A percentile compares a stretch with the other conserved stretches of the same genome.
These are phyloP conservation scores for Brachypalpus laphriformis DNA, from an alignment of 2,888 invertebrate species.

Conservation along the genomic window DNA sequence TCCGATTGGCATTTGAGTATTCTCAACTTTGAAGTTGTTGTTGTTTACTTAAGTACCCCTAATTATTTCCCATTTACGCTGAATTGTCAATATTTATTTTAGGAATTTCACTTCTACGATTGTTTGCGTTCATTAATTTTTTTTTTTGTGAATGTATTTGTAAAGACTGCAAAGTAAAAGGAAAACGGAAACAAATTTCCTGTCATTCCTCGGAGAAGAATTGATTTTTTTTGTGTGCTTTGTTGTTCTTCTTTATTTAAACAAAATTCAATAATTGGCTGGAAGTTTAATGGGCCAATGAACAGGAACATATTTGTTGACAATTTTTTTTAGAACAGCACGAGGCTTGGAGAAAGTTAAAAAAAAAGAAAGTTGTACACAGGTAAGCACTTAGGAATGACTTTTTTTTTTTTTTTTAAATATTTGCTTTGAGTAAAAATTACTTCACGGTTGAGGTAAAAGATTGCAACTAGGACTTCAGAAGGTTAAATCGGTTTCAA, in stretches of 20 bases:
- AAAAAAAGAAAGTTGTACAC: no score
- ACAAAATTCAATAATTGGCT: constrained; percentile 35
- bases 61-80: constrained; percentile 59
- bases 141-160: constrained; percentile 9
- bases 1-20: constrained; percentile 23
- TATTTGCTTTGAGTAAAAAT: no score
- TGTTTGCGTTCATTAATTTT: constrained; percentile 41
- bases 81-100: constrained; percentile 62
- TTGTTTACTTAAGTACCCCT: constrained; percentile 32
- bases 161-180: neutral
- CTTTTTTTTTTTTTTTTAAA: no score
- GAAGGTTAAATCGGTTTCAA: no score
- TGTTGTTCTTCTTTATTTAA: constrained; percentile 5
- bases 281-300: constrained; percentile 30
- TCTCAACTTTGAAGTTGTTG: constrained; percentile 31
- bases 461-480: no score
- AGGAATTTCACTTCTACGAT: constrained; percentile 44
- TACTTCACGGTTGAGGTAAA: no score
- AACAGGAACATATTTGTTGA: constrained; percentile 38
- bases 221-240: neutral
- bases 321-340: neutral
- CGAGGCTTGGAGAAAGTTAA: neutral
- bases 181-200: constrained; percentile 24
- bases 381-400: no score
- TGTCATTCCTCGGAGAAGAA: neutral